phyloP scores from a whole-genome alignment of 2,113 vertebrate genomes.

The Brachyhypopomus gauderio region DNA sequence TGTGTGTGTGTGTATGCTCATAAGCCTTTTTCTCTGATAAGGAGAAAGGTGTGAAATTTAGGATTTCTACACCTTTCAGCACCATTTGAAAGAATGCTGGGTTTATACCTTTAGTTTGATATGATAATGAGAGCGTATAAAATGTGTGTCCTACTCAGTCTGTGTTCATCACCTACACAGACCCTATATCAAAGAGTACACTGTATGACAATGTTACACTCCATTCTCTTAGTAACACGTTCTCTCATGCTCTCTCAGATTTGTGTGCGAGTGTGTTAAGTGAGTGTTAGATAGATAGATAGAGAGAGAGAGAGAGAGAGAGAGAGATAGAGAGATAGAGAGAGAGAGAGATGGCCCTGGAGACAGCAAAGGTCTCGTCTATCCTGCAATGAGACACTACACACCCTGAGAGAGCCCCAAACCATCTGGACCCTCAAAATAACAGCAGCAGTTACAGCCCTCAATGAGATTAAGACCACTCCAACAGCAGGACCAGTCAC shows the following conservation, averaged over 20 bases:
- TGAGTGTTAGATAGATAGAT: neutral
- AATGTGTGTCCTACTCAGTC: conserved; percentile 13
- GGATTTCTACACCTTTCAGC: conserved; percentile 39
- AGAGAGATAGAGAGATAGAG: no score
- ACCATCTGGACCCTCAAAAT: conserved; percentile 53
- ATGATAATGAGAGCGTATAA: conserved; percentile 28
- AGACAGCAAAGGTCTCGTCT: conserved; percentile 51
- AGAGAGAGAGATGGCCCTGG: conserved; percentile 25
- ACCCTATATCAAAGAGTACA: conserved; percentile 15
- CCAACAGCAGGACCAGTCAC: neutral
- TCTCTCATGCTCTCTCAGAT: neutral
- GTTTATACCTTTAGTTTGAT: conserved; percentile 26
- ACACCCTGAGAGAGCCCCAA: conserved; percentile 48
- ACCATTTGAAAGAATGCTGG: conserved; percentile 39
- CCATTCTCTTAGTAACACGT: conserved; percentile 8
- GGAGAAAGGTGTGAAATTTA: conserved; percentile 27
- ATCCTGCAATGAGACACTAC: conserved; percentile 56
- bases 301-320: neutral
- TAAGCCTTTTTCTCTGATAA: conserved; percentile 35
- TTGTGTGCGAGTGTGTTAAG: conserved; percentile 20
- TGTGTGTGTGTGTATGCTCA: no score
- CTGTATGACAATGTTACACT: conserved; percentile 43
- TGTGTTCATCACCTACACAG: neutral
- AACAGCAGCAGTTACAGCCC: neutral
- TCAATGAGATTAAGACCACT: conserved; percentile 23